Evolutionary conservation across 2,113 vertebrate genomes (phyloP), one percentile per base, ranked within the genome.

Genomic region (Gadus chalcogrammus): DNA sequence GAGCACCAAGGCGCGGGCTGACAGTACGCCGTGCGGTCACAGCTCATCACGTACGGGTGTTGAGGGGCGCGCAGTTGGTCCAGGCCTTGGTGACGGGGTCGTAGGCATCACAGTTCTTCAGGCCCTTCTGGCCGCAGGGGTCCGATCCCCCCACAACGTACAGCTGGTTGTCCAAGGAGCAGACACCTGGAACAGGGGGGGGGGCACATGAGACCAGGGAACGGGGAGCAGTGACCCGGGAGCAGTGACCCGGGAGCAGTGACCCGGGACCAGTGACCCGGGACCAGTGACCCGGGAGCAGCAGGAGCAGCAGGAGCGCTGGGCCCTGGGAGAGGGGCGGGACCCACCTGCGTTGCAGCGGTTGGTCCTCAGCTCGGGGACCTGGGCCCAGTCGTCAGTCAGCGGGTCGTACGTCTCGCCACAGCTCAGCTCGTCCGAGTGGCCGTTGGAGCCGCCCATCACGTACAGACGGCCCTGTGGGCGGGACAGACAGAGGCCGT

Each of bases 91-190:
- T 92, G 76, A 98, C 20, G 0, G 97, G 97, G 87, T 99, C 96
- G 87, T 99, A 99, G 67, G 95, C 93, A 6, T 99, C 96, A 76
- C 96, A 98, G 79, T 98, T 99, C 93, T 98, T 99, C 79, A 99
- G 90, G 81, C 97, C 97, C 83, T 99, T 99, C 75, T 99, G 97
- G 68, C 97, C 95, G 0, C 96, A 99, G 65, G 97, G 97, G 91
- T 99, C 97, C 0, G 97, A 99, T 16, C 97, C 97, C 79, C 97
- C 97, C 78, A 99, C 91, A 27, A 98, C 95, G 53, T 95, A 99
- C 9, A 99, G 90, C 71, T 95, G 97, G 80, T 94, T 95, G 28
- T 94, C 94, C 78, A 99, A 89, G 81, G 97, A 92, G 77, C 97
- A 98, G 20, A 99, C 96, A 52, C 97, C 97, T 99, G 20, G 20